Conservation (phyloP, 2,113 vertebrate genomes). For the Dissostichus mawsoni region DNA sequence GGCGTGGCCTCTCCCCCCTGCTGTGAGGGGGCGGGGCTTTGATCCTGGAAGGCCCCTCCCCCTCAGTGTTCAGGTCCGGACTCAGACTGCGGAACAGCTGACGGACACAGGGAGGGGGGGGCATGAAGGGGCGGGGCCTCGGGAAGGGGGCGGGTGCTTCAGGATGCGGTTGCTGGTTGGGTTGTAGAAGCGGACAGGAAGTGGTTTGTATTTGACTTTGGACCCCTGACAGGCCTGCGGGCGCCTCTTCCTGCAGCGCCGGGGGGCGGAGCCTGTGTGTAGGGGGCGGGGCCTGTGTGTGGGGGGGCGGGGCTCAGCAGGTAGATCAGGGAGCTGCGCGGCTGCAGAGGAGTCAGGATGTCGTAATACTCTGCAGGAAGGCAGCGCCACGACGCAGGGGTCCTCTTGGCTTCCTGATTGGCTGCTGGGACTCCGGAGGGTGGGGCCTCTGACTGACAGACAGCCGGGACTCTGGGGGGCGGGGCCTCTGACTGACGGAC, state of each 20-base stretch:
- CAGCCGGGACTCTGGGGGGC: slow-evolving; percentile 72
- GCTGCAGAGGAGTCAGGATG: slow-evolving; percentile 87
- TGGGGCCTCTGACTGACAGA: slow-evolving; percentile 75
- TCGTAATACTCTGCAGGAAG: slow-evolving; percentile 84
- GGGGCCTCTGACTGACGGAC: slow-evolving; percentile 77
- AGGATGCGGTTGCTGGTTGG: slow-evolving; percentile 86
- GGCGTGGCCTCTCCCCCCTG: slow-evolving; percentile 8
- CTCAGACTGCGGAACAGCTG: slow-evolving; percentile 87
- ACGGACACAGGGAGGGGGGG: slow-evolving; percentile 64
- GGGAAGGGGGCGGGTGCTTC: slow-evolving; percentile 75
- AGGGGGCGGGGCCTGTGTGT: slow-evolving; percentile 78
- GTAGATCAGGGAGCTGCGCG: slow-evolving; percentile 86
- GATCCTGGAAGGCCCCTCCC: slow-evolving; percentile 56
- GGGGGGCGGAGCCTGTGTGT: slow-evolving; percentile 44
- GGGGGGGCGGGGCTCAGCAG: slow-evolving; percentile 82
- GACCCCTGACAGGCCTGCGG: slow-evolving; percentile 73
- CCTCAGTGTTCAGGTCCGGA: slow-evolving; percentile 82
- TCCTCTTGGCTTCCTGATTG: slow-evolving; percentile 61
- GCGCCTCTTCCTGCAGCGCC: slow-evolving; percentile 75
- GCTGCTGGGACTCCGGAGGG: slow-evolving; percentile 18
- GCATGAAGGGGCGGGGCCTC: slow-evolving; percentile 55
- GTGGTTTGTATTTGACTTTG: slow-evolving; percentile 88
- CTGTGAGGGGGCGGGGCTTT: slow-evolving; percentile 15
- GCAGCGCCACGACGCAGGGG: slow-evolving; percentile 82
- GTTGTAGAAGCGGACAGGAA: slow-evolving; percentile 87